A percentile compares a stretch with the other conserved stretches of the same genome.
phyloP scores from a whole-genome alignment of 2,113 vertebrate species.

The Periophthalmodon schlosseri region DNA sequence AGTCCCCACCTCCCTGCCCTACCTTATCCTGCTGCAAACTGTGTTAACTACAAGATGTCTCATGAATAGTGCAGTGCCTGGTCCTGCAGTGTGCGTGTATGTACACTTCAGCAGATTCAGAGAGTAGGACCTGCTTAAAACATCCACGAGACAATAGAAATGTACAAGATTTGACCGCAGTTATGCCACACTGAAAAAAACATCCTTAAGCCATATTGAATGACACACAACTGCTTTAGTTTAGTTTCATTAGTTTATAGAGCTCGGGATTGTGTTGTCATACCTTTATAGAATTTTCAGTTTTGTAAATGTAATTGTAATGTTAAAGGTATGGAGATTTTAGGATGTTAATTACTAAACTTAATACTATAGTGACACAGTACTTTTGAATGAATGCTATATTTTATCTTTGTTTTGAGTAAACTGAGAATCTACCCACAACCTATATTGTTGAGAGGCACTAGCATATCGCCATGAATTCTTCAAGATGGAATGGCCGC shows the following conservation, averaged over 20 bases:
- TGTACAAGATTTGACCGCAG: neutral
- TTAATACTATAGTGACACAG: too few species aligned
- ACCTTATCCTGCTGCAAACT: neutral
- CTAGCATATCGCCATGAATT: too few species aligned
- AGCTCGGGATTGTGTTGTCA: too few species aligned
- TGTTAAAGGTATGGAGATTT: too few species aligned
- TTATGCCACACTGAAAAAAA: neutral
- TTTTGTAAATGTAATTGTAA: too few species aligned
- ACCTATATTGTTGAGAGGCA: neutral
- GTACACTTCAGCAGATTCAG: neutral
- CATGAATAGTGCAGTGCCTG: constrained; percentile 4
- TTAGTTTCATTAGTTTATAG: neutral
- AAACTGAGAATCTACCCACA: neutral
- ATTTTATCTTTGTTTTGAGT: neutral
- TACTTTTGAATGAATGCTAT: too few species aligned
- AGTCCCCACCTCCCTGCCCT: neutral
- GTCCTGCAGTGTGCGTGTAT: neutral
- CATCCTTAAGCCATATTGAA: neutral
- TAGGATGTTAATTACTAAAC: too few species aligned
- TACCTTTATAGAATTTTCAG: too few species aligned
- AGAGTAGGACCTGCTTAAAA: neutral
- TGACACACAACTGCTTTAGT: neutral
- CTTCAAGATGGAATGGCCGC: neutral
- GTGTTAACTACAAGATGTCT: constrained; percentile 7
- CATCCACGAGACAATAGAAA: neutral